phyloP scores from a whole-genome alignment of 1,140 invertebrate genomes.

The Caenorhabditis remanei region DNA sequence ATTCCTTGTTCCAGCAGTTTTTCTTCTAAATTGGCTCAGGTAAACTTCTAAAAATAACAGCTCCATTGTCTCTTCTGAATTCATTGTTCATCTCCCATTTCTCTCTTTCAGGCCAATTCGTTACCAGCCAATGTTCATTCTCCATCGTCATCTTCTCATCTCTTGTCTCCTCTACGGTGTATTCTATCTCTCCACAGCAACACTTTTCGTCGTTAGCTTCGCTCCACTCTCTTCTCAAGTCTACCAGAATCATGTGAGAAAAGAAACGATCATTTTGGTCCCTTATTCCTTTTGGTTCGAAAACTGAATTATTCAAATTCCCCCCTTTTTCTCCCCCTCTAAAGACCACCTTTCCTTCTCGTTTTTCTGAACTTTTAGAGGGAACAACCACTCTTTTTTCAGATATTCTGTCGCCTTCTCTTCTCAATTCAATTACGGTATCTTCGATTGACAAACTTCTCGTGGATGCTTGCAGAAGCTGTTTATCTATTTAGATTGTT shows the following conservation, averaged over 20 bases:
- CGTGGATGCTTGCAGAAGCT: conserved; percentile 81
- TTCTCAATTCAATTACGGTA: conserved; percentile 74
- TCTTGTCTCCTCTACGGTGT: conserved; percentile 80
- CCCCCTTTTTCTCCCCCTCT: neutral
- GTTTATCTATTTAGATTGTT: conserved; percentile 79
- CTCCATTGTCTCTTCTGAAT: conserved; percentile 2
- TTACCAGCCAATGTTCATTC: conserved; percentile 78
- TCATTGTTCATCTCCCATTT: neutral
- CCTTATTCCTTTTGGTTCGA: neutral
- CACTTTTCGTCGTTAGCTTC: conserved; percentile 79
- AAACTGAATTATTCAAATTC: conserved; percentile 32
- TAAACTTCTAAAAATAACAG: conserved; percentile 69
- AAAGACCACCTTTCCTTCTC: neutral
- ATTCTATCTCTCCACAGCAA: conserved; percentile 75
- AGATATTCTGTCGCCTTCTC: conserved; percentile 75
- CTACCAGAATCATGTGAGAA: conserved; percentile 61
- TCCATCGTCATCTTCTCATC: conserved; percentile 81
- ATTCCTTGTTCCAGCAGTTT: conserved; percentile 79
- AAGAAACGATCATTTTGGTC: neutral
- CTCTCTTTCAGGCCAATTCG: conserved; percentile 64
- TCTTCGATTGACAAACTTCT: conserved; percentile 72
- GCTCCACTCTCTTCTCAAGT: conserved; percentile 61
- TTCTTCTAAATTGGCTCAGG: conserved; percentile 79
- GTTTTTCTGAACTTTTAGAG: neutral
- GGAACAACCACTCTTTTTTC: neutral